These are phyloP conservation scores for Cliona cf. orientalis DNA, from an alignment of 37 sponge, comb jelly and placozoan genomes.

Conservation along the genomic window DNA sequence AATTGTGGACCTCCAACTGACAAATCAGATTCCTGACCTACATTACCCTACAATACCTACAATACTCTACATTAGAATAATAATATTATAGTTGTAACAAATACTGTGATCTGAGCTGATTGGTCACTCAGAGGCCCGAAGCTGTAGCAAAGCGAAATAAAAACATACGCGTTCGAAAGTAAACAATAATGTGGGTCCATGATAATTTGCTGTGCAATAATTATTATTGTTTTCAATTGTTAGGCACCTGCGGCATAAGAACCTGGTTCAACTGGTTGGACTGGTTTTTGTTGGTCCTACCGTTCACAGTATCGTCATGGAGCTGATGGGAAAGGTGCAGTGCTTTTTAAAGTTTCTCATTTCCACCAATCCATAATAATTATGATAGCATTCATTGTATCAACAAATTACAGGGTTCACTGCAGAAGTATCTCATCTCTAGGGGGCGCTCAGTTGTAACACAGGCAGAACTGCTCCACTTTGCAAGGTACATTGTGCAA, in stretches of 20 bases:
- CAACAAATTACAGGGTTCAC: slow-evolving; percentile 52
- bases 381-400: not conserved
- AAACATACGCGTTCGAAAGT: too few relatives aligned
- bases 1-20: too few relatives aligned
- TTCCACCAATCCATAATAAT: not conserved
- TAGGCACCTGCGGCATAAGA: slow-evolving; percentile 83
- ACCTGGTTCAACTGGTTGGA: slow-evolving; percentile 88
- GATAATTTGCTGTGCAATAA: too few relatives aligned
- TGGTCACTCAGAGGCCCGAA: too few relatives aligned
- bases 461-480: slow-evolving; percentile 56
- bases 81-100: too few relatives aligned
- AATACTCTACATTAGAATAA: too few relatives aligned
- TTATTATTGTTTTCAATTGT: not conserved
- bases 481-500: slow-evolving; percentile 29
- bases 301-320: slow-evolving; percentile 63
- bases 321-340: slow-evolving; percentile 78
- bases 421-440: slow-evolving; percentile 69
- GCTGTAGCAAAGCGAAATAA: not conserved
- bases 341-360: not conserved
- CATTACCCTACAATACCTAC: too few relatives aligned
- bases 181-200: too few relatives aligned
- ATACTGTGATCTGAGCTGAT: too few relatives aligned
- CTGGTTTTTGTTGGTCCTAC: slow-evolving; percentile 55
- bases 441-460: slow-evolving; percentile 65
- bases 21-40: too few relatives aligned